Conservation (phyloP, 2,113 vertebrate species). For the Heptranchias perlo region DNA sequence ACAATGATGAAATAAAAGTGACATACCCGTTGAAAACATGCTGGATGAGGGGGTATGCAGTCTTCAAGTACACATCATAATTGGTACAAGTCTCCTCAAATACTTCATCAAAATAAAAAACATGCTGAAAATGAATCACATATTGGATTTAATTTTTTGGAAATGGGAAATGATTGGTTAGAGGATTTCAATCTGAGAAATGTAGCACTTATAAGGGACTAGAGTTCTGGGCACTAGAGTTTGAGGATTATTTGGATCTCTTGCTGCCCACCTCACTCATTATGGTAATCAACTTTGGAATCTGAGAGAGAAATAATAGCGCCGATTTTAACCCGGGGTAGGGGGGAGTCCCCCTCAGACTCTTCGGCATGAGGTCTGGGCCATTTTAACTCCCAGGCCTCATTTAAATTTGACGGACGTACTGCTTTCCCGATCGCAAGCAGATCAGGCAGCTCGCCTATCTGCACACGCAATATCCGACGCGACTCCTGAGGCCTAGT, state of each 20-base stretch:
- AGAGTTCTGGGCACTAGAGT: too few species aligned
- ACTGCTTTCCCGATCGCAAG: background rate
- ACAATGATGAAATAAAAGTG: conserved; percentile 29
- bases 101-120: conserved; percentile 88
- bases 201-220: background rate
- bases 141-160: conserved; percentile 34
- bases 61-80: conserved; percentile 78
- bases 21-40: conserved; percentile 81
- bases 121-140: conserved; percentile 69
- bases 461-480: too few species aligned
- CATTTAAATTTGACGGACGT: background rate
- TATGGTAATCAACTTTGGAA: too few species aligned
- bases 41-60: conserved; percentile 78
- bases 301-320: too few species aligned
- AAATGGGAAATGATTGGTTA: background rate
- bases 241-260: too few species aligned
- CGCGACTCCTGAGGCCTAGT: background rate
- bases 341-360: too few species aligned
- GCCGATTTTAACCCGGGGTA: too few species aligned
- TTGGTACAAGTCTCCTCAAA: conserved; percentile 79
- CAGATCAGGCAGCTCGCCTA: background rate
- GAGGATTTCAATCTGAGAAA: background rate
- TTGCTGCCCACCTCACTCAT: too few species aligned
- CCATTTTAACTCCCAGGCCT: too few species aligned
- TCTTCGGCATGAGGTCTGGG: background rate